A percentile compares a stretch with the other conserved stretches of the same genome.
Conservation (phyloP, 2,113 vertebrate species). For the Rhabdomys dilectus region DNA sequence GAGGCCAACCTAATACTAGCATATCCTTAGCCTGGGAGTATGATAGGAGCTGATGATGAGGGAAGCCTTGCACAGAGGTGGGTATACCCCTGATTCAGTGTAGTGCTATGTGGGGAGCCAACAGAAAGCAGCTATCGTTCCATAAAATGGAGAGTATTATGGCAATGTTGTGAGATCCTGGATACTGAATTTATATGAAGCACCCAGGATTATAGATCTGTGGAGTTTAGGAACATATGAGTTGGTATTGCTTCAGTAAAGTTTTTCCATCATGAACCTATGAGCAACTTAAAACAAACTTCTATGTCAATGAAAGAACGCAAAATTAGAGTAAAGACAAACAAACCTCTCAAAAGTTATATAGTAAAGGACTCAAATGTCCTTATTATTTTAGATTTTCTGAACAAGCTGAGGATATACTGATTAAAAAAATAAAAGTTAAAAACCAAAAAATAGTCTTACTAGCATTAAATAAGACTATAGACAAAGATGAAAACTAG, state of each 20-base stretch:
- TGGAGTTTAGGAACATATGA: background rate
- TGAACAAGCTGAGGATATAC: background rate
- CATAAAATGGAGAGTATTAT: fast-evolving
- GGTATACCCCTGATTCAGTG: background rate
- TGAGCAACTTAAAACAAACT: constrained; percentile 36
- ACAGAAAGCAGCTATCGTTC: too few relatives aligned
- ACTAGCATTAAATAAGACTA: background rate
- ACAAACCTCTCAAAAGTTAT: background rate
- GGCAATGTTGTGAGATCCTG: background rate
- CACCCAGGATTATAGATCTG: background rate
- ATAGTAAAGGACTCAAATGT: background rate
- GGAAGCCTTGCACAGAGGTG: background rate
- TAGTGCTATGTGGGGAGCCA: background rate
- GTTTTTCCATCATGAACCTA: too few relatives aligned
- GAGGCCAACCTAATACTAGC: background rate
- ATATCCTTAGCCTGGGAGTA: background rate
- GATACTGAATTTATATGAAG: background rate
- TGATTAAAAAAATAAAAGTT: background rate
- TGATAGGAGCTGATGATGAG: background rate
- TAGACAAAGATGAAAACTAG: background rate
- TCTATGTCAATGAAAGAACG: background rate
- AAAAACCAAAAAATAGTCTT: background rate
- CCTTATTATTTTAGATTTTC: background rate
- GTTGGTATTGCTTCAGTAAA: background rate
- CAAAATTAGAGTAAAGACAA: background rate